phyloP scores from a whole-genome alignment of 2,888 invertebrate species.

The Standfussiana lucernea region DNA sequence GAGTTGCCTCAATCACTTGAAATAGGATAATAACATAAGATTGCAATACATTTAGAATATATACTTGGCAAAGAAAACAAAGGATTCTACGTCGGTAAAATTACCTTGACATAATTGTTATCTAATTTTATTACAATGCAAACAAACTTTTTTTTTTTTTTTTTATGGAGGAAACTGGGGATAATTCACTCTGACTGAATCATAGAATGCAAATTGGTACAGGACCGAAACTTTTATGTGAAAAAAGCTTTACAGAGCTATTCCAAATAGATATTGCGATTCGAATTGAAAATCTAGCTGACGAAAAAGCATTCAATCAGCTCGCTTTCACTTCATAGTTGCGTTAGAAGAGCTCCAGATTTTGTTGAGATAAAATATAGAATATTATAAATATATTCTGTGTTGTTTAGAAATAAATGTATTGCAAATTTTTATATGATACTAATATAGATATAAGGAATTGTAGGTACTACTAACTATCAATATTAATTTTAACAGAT shows the following conservation, averaged over 20 bases:
- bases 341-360: not conserved
- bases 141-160: not conserved
- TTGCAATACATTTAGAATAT: not conserved
- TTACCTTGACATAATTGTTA: slow-evolving; percentile 7
- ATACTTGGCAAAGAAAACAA: slow-evolving; percentile 22
- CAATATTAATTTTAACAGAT: too few species aligned
- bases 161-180: slow-evolving; percentile 10
- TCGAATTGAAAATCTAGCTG: not conserved
- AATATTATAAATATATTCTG: too few species aligned
- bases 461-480: too few species aligned
- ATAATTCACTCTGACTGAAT: not conserved
- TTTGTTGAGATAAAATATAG: not conserved
- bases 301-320: not conserved
- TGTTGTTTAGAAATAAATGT: not conserved
- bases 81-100: not conserved
- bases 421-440: not conserved
- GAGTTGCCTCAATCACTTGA: slow-evolving; percentile 6
- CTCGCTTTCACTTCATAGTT: not conserved
- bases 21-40: slow-evolving; percentile 29
- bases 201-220: not conserved
- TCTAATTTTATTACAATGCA: not conserved
- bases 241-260: not conserved
- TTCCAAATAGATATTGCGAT: not conserved
- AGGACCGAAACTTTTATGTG: not conserved
- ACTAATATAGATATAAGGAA: too few species aligned